Percentiles rank a stretch among this genome's conserved stretches.
Evolutionary conservation across 2,797 vertebrate genomes (phyloP).

Genomic region (Corythornis leucogaster): DNA sequence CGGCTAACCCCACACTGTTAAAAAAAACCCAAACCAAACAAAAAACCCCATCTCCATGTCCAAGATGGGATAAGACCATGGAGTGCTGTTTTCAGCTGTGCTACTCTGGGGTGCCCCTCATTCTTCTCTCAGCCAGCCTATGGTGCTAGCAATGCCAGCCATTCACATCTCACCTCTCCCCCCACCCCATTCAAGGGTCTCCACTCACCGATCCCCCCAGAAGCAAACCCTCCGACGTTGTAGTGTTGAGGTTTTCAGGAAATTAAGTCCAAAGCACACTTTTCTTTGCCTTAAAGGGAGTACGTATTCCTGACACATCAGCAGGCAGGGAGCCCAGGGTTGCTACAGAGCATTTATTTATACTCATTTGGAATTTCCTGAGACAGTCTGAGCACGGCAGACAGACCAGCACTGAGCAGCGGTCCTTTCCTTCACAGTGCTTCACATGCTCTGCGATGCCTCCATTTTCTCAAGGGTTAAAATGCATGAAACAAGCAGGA

Average conservation of each 20-base stretch:
- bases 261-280: constrained; percentile 65
- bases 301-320: constrained; percentile 66
- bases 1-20: not conserved
- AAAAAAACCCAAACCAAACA: not conserved
- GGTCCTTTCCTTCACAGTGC: not conserved
- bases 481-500: not conserved
- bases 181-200: not conserved
- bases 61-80: not conserved
- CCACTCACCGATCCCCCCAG: constrained; percentile 67
- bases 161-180: not conserved
- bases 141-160: not conserved
- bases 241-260: constrained; percentile 60
- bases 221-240: not conserved
- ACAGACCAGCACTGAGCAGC: constrained; percentile 33
- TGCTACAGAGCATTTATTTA: constrained; percentile 78
- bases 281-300: constrained; percentile 71
- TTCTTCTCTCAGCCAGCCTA: not conserved
- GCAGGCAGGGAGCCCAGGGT: constrained; percentile 76
- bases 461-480: not conserved
- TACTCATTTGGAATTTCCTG: constrained; percentile 85
- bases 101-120: not conserved
- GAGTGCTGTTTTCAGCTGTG: not conserved
- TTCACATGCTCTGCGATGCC: not conserved
- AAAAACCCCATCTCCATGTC: not conserved
- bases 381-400: constrained; percentile 58